Evolutionary conservation across 2,797 vertebrate genomes (phyloP), one percentile per base, ranked within the genome.

Genomic region (Pseudomugil tenellus): DNA sequence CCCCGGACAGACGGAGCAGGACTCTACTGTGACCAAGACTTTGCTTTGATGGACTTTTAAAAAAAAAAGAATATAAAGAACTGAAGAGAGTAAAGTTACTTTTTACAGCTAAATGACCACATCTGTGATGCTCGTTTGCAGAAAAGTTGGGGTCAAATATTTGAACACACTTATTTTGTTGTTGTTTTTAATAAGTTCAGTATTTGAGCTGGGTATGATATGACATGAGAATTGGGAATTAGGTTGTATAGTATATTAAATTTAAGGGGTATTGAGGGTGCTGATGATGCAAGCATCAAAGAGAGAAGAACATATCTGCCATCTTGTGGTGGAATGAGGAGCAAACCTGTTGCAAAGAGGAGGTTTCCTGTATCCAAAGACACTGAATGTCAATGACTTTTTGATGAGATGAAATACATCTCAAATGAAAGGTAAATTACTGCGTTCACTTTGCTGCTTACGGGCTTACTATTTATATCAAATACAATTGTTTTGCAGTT

Each of bases 381-480:
- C 83, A 72, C 83, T 87, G 73, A 83, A 83, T 87, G 60, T 82
- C 31, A 53, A 86, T 76, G 37, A 31, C 29, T 58, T 70, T 75
- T 57, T 57, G 39, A 72, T 58, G 58, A 80, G 74, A 84, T 79
- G 41, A 64, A 46, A 85, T 66, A 46, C 61, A 87, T 76, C 57
- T 61, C 31, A 46, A 29, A 65, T 29, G 37, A 65, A 74, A 46
- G 53, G 35, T 66, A 77, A 63, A 29, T 72, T 63, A 68, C 72
- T 71, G 69, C 41, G 80, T 69, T 76, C 61, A 89, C 74, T 77
- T 88, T 81, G 67, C 61, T 79, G 75, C 78, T 86, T 67, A 68
- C 65, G 70, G 25, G 48, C 67, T 80, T 34, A 49, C 62, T 72
- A 67, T 83, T 85, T 74, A 63, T 58, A 77, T 85, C 54, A 74